Evolutionary conservation across 2,113 vertebrate genomes (phyloP).

Genomic region (Caretta caretta): DNA sequence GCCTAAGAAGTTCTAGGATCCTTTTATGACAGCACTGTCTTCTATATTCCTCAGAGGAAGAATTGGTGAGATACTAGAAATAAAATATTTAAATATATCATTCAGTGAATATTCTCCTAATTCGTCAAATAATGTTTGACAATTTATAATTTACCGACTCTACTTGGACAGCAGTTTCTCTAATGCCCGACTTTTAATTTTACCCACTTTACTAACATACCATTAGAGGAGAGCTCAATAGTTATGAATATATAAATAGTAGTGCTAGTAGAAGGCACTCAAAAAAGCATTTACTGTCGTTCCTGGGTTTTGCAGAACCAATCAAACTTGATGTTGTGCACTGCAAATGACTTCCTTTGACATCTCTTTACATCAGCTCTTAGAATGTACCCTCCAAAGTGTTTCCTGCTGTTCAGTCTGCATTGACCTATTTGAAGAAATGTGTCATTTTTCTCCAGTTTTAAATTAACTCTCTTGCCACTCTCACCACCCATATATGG

Average conservation of each 20-base stretch:
- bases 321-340: background rate
- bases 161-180: background rate
- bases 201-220: background rate
- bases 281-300: fast-evolving
- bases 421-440: background rate
- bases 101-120: background rate
- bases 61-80: background rate
- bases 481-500: background rate
- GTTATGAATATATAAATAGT: background rate
- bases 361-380: background rate
- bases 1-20: background rate
- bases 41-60: background rate
- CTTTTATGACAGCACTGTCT: background rate
- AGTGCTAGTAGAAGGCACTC: fast-evolving
- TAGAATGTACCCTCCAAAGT: background rate
- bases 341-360: background rate
- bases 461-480: background rate
- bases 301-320: background rate
- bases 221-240: fast-evolving
- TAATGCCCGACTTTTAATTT: background rate
- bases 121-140: background rate
- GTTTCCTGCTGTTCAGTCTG: background rate
- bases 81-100: background rate
- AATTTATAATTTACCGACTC: background rate
- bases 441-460: background rate